These are phyloP conservation scores for Cercopithecus mona DNA, from an alignment of 2,113 vertebrate genomes.

Conservation along the genomic window DNA sequence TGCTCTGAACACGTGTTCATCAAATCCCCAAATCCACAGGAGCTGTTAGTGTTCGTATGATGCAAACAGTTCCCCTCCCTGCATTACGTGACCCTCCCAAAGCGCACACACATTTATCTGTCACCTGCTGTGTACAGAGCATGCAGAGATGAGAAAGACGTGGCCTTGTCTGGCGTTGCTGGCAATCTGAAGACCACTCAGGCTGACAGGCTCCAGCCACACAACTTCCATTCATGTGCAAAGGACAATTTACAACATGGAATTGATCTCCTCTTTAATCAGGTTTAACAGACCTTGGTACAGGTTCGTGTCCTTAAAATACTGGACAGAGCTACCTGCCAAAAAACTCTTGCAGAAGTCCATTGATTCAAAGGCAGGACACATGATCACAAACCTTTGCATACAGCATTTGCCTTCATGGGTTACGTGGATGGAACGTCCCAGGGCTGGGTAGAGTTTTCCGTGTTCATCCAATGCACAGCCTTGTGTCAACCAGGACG, in stretches of 20 bases:
- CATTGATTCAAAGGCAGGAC: rapidly evolving
- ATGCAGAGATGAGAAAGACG: rapidly evolving
- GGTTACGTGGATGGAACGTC: rapidly evolving
- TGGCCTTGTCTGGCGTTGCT: rapidly evolving
- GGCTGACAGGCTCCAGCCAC: rapidly evolving
- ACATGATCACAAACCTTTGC: rapidly evolving
- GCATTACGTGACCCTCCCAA: rapidly evolving
- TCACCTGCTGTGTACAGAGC: rapidly evolving
- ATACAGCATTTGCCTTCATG: rapidly evolving
- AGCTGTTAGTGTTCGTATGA: rapidly evolving
- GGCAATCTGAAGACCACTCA: rapidly evolving
- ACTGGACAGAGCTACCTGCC: too few relatives aligned
- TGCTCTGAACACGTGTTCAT: rapidly evolving
- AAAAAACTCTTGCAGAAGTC: neutral
- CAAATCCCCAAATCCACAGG: neutral
- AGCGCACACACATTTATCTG: rapidly evolving
- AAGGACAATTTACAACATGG: rapidly evolving
- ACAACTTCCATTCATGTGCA: rapidly evolving
- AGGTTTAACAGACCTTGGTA: rapidly evolving
- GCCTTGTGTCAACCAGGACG: too few relatives aligned
- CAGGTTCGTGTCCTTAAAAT: rapidly evolving
- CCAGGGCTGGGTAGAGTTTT: too few relatives aligned
- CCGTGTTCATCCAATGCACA: rapidly evolving
- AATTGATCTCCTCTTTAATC: neutral
- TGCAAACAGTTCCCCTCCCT: neutral